Percentiles rank a stretch among this genome's conserved stretches.
Evolutionary conservation across 2,797 vertebrate genomes (phyloP).

Genomic region (Perodicticus potto): DNA sequence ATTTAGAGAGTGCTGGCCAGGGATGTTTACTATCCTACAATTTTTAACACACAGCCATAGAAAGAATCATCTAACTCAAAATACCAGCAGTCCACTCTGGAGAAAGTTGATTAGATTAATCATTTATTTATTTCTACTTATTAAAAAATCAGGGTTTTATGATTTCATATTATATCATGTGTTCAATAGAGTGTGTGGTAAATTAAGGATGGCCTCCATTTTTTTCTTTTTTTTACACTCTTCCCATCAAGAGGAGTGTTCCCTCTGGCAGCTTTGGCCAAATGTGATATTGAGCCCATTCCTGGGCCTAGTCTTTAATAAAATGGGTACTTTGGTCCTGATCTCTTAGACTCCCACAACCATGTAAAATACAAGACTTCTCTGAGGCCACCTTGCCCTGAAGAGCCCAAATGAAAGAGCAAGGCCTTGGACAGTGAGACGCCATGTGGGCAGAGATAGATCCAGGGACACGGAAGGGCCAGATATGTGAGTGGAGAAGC

Average conservation of each 20-base stretch:
- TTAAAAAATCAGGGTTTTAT: background rate
- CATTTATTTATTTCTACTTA: background rate
- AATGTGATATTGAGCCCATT: background rate
- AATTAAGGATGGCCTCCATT: background rate
- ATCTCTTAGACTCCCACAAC: background rate
- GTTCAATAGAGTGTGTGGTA: background rate
- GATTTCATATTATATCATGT: background rate
- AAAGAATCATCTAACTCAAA: background rate
- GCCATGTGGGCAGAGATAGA: background rate
- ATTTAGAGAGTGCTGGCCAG: background rate
- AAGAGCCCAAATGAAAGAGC: background rate
- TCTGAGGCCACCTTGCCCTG: background rate
- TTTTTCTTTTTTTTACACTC: background rate
- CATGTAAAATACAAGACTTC: background rate
- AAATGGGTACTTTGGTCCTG: background rate
- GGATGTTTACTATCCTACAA: background rate
- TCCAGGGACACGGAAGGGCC: background rate
- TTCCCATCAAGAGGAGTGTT: background rate
- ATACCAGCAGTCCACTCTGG: background rate
- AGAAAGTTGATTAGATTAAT: background rate
- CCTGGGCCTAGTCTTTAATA: background rate
- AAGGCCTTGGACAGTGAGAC: background rate
- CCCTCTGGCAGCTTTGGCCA: background rate
- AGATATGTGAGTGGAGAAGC: background rate
- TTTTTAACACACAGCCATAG: background rate